phyloP scores from a whole-genome alignment of 2,797 vertebrate species.

The Lagodon rhomboides region DNA sequence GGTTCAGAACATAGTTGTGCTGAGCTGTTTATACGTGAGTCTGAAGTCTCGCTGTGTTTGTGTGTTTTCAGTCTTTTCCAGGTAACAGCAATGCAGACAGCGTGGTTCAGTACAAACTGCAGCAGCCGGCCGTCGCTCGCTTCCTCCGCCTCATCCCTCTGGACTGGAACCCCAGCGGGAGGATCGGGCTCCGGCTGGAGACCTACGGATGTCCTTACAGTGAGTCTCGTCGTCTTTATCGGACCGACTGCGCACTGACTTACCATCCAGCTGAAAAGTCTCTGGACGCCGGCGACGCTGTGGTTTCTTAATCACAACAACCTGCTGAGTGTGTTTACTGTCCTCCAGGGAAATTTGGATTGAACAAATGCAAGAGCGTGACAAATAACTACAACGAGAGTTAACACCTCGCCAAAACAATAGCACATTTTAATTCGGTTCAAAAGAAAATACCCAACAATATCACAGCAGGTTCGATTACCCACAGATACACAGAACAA shows the following conservation, averaged over 20 bases:
- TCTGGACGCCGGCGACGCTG: background rate
- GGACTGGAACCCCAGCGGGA: slow-evolving; percentile 92
- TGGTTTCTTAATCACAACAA: background rate
- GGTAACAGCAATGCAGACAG: slow-evolving; percentile 96
- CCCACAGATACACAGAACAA: background rate
- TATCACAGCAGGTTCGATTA: background rate
- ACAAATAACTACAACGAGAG: background rate
- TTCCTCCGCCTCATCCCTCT: slow-evolving; percentile 93
- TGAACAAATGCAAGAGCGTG: slow-evolving; percentile 2
- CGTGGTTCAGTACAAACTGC: slow-evolving; percentile 92
- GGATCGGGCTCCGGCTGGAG: slow-evolving; percentile 94
- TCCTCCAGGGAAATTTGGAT: background rate
- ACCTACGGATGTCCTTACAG: slow-evolving; percentile 93
- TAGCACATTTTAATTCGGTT: background rate
- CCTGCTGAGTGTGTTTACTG: slow-evolving; percentile 1
- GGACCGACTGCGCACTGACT: background rate
- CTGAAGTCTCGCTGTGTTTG: slow-evolving; percentile 76
- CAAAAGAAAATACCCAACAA: background rate
- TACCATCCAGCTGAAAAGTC: background rate
- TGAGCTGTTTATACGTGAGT: slow-evolving; percentile 6
- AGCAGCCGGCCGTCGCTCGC: slow-evolving; percentile 90
- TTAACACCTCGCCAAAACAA: background rate
- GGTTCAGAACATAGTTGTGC: no score
- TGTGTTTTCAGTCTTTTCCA: slow-evolving; percentile 43
- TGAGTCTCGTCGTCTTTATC: slow-evolving; percentile 76